Evolutionary conservation across 2,797 vertebrate species (phyloP).

Genomic region (Melopsittacus undulatus): DNA sequence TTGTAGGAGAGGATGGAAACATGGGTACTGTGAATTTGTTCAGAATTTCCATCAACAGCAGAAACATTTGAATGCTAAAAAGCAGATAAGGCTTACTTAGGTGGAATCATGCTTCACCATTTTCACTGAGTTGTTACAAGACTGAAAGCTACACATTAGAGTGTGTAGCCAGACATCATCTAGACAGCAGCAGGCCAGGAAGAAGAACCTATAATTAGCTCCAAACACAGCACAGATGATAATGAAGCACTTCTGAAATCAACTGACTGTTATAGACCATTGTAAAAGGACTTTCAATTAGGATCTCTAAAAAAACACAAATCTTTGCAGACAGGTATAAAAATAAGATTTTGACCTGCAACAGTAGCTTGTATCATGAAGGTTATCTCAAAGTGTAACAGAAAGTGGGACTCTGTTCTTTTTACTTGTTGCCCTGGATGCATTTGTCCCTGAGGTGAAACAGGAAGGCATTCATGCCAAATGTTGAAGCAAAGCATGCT

Average conservation of each 20-base stretch:
- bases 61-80: neutral
- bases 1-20: neutral
- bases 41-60: neutral
- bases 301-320: neutral
- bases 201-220: neutral
- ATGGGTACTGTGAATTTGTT: neutral
- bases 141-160: neutral
- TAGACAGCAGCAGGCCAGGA: neutral
- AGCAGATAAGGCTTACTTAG: neutral
- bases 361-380: neutral
- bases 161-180: neutral
- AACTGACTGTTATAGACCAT: neutral
- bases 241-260: neutral
- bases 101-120: neutral
- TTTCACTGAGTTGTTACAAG: neutral
- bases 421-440: neutral
- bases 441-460: slow-evolving; percentile 17
- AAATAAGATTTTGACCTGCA: neutral
- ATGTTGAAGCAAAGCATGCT: slow-evolving; percentile 9
- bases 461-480: slow-evolving; percentile 10
- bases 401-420: slow-evolving; percentile 3
- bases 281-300: neutral
- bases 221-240: neutral
- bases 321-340: neutral
- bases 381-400: neutral